Evolutionary conservation across 2,113 vertebrate genomes (phyloP).

Genomic region (Chionodraco myersi): DNA sequence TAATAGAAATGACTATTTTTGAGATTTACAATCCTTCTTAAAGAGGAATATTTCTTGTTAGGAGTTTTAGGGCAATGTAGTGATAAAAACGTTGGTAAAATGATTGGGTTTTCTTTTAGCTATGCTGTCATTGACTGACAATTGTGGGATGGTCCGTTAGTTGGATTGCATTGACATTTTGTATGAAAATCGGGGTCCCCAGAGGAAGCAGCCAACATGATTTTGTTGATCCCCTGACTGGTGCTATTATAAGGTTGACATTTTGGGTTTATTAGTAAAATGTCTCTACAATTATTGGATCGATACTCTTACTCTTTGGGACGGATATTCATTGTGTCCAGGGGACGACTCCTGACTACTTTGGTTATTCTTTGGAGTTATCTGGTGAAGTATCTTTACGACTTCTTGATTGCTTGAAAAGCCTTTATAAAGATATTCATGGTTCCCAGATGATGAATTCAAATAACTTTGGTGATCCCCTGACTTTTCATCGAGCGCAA

Average conservation of each 20-base stretch:
- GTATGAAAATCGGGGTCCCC: not conserved
- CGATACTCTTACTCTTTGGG: not conserved
- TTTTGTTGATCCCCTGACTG: not conserved
- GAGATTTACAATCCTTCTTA: not conserved
- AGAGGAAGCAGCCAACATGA: not conserved
- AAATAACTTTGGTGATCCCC: no score
- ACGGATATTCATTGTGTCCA: not conserved
- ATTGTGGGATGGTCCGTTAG: not conserved
- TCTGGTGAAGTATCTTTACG: not conserved
- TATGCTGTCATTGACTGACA: not conserved
- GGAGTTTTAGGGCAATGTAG: not conserved
- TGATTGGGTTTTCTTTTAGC: not conserved
- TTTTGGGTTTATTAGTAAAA: not conserved
- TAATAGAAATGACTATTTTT: not conserved
- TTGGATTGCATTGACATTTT: not conserved
- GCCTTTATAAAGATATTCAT: not conserved
- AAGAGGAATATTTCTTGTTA: not conserved
- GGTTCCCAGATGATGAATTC: not conserved
- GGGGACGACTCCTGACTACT: not conserved
- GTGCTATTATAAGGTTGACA: not conserved
- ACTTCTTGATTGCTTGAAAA: not conserved
- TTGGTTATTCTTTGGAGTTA: not conserved
- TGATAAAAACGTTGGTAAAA: not conserved
- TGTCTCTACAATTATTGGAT: not conserved
- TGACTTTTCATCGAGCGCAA: not conserved